Evolutionary conservation across 2,888 invertebrate species (phyloP), one percentile per base, ranked within the genome.

Genomic region (Torymus tubicola): DNA sequence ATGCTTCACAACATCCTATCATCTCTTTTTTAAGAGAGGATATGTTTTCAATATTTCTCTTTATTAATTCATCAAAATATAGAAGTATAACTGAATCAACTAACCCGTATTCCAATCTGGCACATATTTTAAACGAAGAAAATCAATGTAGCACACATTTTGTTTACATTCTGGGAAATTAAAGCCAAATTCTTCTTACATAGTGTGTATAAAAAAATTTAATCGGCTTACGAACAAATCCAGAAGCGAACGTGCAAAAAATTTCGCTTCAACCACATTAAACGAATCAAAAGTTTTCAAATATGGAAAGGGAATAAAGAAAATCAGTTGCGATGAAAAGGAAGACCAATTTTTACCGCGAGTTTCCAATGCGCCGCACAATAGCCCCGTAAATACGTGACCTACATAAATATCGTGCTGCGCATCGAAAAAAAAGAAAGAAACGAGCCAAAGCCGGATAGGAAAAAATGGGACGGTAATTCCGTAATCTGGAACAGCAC

Each of bases 371-470:
- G 67, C 68, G 16, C 52, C 63, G n/a, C 67, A 58, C 60, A 60
- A 67, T 67, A 24, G 69, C 55, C 68, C 65, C 69, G 68, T 76
- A 76, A 76, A 68, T 68, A 68, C 76, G 69, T 76, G 76, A 68
- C 76, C 76, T 52, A 76, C 76, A 69, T 76, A 63, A 68, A 76
- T 76, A 68, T 76, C 60, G 76, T 18, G 31, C 16, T 52, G 52
- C n/a, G 57, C 50, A 21, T 67, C 31, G 16, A 64, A 42, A 73
- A 31, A 73, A 64, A 64, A n/a, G 65, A 10, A 31, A 12, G 24
- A 16, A 63, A 14, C 58, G n/a, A 18, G 42, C 13, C 10, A 12
- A 21, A 65, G 55, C 14, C 3, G 57, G 57, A 53, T n/a, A 57
- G 42, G 60, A 63, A 31, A 52, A 69, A 76, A 53, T 55, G 16